A percentile compares a stretch with the other conserved stretches of the same genome.
Conservation (phyloP, 2,888 invertebrate genomes). For the Aleiodes alternator region DNA sequence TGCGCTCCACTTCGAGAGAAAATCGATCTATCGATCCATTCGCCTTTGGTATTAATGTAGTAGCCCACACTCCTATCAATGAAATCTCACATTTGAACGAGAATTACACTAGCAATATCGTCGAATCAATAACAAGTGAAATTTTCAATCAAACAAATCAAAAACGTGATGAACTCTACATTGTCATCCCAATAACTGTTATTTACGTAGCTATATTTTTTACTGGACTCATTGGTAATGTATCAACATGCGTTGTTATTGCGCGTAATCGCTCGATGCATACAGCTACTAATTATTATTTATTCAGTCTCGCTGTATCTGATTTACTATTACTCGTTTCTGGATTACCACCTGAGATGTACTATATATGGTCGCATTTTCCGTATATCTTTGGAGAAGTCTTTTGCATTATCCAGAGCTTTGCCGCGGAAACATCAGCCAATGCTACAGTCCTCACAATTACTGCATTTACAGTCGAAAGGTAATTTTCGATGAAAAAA, state of each 20-base stretch:
- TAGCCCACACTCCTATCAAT: neutral
- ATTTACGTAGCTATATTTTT: slow-evolving; percentile 83
- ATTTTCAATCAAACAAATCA: slow-evolving; percentile 35
- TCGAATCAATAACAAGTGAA: slow-evolving; percentile 42
- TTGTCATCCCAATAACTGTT: slow-evolving; percentile 82
- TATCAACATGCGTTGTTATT: slow-evolving; percentile 88
- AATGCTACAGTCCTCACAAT: slow-evolving; percentile 91
- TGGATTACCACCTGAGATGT: slow-evolving; percentile 88
- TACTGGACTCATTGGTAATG: slow-evolving; percentile 86
- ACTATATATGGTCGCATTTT: slow-evolving; percentile 84
- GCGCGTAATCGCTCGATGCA: slow-evolving; percentile 87
- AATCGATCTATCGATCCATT: slow-evolving; percentile 51
- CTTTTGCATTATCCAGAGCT: slow-evolving; percentile 84
- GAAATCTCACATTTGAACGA: slow-evolving; percentile 39
- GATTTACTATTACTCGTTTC: slow-evolving; percentile 84
- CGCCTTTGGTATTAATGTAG: slow-evolving; percentile 19
- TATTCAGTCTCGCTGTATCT: slow-evolving; percentile 87
- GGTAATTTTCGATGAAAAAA: slow-evolving; percentile 74
- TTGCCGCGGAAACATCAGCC: slow-evolving; percentile 90
- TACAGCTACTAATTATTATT: slow-evolving; percentile 89
- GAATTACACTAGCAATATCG: slow-evolving; percentile 49
- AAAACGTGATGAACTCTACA: slow-evolving; percentile 78
- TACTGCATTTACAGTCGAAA: slow-evolving; percentile 91
- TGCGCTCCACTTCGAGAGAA: slow-evolving; percentile 34
- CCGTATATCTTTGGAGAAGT: slow-evolving; percentile 86